A percentile compares a stretch with the other conserved stretches of the same genome.
These are phyloP conservation scores for Chaetogeoica ovagalla DNA, from an alignment of 2,888 invertebrate species.

Conservation along the genomic window DNA sequence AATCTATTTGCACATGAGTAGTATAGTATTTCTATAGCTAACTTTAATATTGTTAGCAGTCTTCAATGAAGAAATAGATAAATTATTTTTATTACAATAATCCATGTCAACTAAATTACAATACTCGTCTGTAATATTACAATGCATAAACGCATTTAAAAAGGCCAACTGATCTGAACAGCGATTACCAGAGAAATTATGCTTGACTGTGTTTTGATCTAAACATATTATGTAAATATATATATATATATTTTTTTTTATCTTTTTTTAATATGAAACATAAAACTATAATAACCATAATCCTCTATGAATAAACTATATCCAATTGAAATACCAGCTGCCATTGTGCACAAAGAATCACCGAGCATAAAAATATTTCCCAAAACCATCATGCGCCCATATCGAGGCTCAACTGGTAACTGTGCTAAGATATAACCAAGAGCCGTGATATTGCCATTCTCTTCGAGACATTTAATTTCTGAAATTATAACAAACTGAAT, in stretches of 20 bases:
- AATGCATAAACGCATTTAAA: conserved; percentile 83
- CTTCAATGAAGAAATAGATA: conserved; percentile 21
- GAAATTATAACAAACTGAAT: conserved; percentile 57
- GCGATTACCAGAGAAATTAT: conserved; percentile 81
- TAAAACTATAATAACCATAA: not conserved
- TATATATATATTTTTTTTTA: not conserved
- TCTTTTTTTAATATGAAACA: not conserved
- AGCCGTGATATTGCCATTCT: conserved; percentile 84
- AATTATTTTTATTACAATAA: not conserved
- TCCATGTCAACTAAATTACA: not conserved
- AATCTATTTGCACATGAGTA: not conserved
- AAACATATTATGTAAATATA: conserved; percentile 9
- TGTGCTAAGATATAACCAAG: conserved; percentile 91
- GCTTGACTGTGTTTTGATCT: conserved; percentile 66
- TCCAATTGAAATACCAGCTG: conserved; percentile 66
- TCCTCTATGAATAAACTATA: conserved; percentile 8
- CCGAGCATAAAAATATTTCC: conserved; percentile 90
- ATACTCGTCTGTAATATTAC: conserved; percentile 59
- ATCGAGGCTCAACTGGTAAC: conserved; percentile 90
- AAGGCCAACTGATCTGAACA: conserved; percentile 95
- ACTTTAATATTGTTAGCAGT: conserved; percentile 18
- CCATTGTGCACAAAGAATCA: conserved; percentile 89
- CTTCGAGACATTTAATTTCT: conserved; percentile 90
- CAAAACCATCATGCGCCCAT: conserved; percentile 94
- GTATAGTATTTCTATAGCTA: not conserved